Evolutionary conservation across 1,140 invertebrate genomes (phyloP).

Genomic region (Homarus americanus): DNA sequence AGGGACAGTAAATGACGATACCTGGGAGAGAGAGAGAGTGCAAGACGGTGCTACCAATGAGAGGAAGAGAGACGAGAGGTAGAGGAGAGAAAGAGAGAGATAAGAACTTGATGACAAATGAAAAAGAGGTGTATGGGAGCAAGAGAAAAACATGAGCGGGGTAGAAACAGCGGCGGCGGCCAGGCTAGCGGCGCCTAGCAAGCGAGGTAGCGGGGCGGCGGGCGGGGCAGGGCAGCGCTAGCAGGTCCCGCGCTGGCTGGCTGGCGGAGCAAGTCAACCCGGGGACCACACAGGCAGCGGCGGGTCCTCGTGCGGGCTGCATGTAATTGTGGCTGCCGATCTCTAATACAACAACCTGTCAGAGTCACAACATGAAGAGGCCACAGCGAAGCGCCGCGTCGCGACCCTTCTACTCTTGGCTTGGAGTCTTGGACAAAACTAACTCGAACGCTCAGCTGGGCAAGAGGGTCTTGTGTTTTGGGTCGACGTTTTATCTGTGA

Average conservation of each 20-base stretch:
- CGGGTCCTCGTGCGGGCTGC: conserved; percentile 37
- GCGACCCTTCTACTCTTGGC: conserved; percentile 19
- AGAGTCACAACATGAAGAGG: conserved; percentile 40
- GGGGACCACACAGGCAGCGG: conserved; percentile 44
- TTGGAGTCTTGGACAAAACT: not conserved
- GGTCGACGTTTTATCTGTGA: too few species aligned
- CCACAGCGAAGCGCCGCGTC: conserved; percentile 40
- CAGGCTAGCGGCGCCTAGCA: not conserved
- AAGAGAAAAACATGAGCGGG: not conserved
- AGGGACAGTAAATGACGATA: not conserved
- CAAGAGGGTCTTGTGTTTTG: too few species aligned
- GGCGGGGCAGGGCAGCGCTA: not conserved
- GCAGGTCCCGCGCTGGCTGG: not conserved
- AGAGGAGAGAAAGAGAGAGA: not conserved
- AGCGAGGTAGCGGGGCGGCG: not conserved
- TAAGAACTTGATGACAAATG: not conserved
- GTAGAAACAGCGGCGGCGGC: not conserved
- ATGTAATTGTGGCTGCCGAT: conserved; percentile 59
- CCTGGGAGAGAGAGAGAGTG: not conserved
- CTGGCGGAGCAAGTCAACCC: not conserved
- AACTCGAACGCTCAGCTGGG: too few species aligned
- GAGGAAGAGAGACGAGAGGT: not conserved
- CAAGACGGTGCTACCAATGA: not conserved
- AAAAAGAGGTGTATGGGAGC: not conserved
- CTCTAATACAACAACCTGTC: conserved; percentile 57